Conservation (phyloP, 1,140 invertebrate species). For the Ceratoteleas bidentatus region DNA sequence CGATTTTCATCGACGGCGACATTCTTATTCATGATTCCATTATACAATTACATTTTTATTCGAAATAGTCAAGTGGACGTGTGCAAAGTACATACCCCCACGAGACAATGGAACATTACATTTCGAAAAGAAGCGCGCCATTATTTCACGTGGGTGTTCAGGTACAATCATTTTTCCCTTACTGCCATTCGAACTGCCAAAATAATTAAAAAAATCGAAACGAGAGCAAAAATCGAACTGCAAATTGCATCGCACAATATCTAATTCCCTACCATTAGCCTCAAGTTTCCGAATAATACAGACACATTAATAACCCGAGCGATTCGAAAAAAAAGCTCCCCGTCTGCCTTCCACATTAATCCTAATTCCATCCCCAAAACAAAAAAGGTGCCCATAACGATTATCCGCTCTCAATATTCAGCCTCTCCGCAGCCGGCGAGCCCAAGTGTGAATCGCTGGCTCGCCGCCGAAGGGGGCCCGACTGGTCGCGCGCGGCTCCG, state of each 20-base stretch:
- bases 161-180: too few species aligned
- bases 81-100: too few species aligned
- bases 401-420: conserved; percentile 60
- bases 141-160: too few species aligned
- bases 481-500: conserved; percentile 28
- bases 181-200: too few species aligned
- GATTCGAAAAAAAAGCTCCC: conserved; percentile 49
- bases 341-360: conserved; percentile 53
- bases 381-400: conserved; percentile 46
- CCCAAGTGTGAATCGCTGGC: conserved; percentile 39
- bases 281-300: conserved; percentile 58
- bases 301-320: conserved; percentile 60
- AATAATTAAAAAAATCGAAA: neutral
- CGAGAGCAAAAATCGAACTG: conserved; percentile 30
- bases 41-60: too few species aligned
- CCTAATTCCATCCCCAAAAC: conserved; percentile 53
- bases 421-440: conserved; percentile 5
- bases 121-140: too few species aligned
- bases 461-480: conserved; percentile 29
- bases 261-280: conserved; percentile 59
- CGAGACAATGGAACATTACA: too few species aligned
- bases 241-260: conserved; percentile 57
- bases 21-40: too few species aligned
- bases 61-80: too few species aligned
- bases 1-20: too few species aligned